Evolutionary conservation across 2,888 invertebrate species (phyloP), one percentile per base, ranked within the genome.

Genomic region (Watsonalla binaria): DNA sequence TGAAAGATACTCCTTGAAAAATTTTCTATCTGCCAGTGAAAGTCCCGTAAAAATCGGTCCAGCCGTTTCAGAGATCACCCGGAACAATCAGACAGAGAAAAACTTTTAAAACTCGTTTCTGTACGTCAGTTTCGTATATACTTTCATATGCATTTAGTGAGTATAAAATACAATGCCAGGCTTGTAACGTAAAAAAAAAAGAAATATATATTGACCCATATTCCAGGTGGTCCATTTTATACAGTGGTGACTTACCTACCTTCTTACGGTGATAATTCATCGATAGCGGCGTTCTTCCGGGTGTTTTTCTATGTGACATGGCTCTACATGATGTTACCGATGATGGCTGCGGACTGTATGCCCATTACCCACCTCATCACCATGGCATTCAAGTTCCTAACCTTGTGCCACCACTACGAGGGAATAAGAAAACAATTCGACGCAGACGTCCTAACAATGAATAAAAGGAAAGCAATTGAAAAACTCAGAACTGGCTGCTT

Each of bases 281-380:
- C 53, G 7, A 51, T 62, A 0, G 85, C 87, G 5, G 74, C 74
- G 50, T 65, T 66, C 51, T 68, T 82, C 49, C 80, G 86, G 33
- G 68, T 86, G 50, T 84, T 86, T 53, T 89, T 89, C 65, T 87
- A 86, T 60, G 53, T 79, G 7, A 86, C 82, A 2, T 89, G 86
- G 87, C 51, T 86, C 42, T 86, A 86, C 55, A 85, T 88, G 87
- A 89, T 88, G 89, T 65, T 87, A 4, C 87, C 87, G 0, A 88
- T 89, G 88, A 85, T 89, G 80, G 80, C 84, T 1, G 80, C 84
- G 0, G 89, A 89, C 66, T 86, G 86, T 56, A 73, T 87, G 82
- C 86, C 88, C 0, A 88, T 88, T 54, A 73, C 80, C 6, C 86
- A 88, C 60, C 76, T 89, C 35, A 82, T 88, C 33, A 67, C 68